Evolutionary conservation across 2,888 invertebrate species (phyloP), one percentile per base, ranked within the genome.

Genomic region (Griposia aprilina): DNA sequence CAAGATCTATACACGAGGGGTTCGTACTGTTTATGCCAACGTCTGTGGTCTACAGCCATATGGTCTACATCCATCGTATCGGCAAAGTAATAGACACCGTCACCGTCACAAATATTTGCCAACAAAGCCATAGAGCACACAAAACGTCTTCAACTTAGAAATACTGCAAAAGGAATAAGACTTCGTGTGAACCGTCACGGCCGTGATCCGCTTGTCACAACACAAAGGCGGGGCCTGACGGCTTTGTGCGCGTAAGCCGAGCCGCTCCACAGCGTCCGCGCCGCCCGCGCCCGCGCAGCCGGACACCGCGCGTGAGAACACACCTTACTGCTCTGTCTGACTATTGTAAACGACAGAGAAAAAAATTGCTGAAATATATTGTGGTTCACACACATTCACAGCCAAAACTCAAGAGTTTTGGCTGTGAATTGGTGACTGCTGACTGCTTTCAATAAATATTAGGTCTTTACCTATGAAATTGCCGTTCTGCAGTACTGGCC

Each of bases 191-290:
- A 88, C 82, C 76, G 79, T 67, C 76, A 62, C 59, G 30, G 60
- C 60, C 50, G 80, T 55, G 84, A 83, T 74, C 80, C 75, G 85
- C 76, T 41, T 85, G 85, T 85, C 88, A 87, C 85, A 87, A 81
- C 79, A 88, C 88, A 89, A 88, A 89, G 90, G 88, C 90, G 88
- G 74, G 88, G 88, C 88, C 57, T 80, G 76, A n/a, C 63, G 66
- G 67, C 79, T 60, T 88, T 87, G 80, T 87, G 72, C 59, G 55
- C 52, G 87, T 80, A 84, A 87, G 76, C 66, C 76, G 87, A 88
- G 87, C 76, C 66, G 76, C 68, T 20, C 81, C 82, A 11, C 57
- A 41, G 52, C 67, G 76, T 68, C 82, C 82, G 77, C 62, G 45
- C 74, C 65, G 36, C 55, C 74, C 55, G 60, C 80, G 72, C 69